Percentiles rank a stretch among this genome's conserved stretches.
Evolutionary conservation across 2,888 invertebrate species (phyloP).

Genomic region (Ormyrus thymus): DNA sequence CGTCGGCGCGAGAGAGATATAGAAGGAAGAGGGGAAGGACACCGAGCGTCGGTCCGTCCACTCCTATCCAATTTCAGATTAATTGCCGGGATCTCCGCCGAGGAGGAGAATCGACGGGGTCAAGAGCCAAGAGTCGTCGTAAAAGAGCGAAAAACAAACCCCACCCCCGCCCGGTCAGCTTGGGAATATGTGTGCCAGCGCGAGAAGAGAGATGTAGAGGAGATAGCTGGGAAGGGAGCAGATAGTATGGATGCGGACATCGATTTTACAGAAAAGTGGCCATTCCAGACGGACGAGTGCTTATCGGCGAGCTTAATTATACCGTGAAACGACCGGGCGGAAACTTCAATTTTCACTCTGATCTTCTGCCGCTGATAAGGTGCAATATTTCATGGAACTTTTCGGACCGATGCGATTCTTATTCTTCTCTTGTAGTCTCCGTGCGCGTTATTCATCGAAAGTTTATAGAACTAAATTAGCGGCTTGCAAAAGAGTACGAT

Average conservation of each 20-base stretch:
- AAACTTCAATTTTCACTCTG: slow-evolving; percentile 48
- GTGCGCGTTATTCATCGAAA: no score
- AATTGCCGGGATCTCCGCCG: slow-evolving; percentile 65
- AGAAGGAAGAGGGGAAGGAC: neutral
- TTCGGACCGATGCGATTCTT: no score
- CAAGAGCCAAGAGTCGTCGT: slow-evolving; percentile 31
- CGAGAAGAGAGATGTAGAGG: slow-evolving; percentile 15
- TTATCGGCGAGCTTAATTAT: slow-evolving; percentile 43
- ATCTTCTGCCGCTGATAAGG: slow-evolving; percentile 26
- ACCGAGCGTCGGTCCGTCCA: slow-evolving; percentile 9
- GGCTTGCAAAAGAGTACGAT: no score
- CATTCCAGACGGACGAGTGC: neutral
- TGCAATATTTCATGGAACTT: no score
- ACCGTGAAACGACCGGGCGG: slow-evolving; percentile 46
- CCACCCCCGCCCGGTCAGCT: neutral
- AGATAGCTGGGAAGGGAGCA: no score
- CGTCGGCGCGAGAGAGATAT: neutral
- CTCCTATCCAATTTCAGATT: slow-evolving; percentile 70
- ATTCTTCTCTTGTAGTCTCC: no score
- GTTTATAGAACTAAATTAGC: no score
- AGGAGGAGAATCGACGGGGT: slow-evolving; percentile 52
- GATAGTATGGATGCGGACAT: neutral
- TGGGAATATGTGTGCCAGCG: neutral
- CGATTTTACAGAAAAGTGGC: slow-evolving; percentile 23
- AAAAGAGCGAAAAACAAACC: slow-evolving; percentile 46